Percentiles rank a stretch among this genome's conserved stretches.
phyloP scores from a whole-genome alignment of 1,140 invertebrate genomes.

The Bacillus rossius region DNA sequence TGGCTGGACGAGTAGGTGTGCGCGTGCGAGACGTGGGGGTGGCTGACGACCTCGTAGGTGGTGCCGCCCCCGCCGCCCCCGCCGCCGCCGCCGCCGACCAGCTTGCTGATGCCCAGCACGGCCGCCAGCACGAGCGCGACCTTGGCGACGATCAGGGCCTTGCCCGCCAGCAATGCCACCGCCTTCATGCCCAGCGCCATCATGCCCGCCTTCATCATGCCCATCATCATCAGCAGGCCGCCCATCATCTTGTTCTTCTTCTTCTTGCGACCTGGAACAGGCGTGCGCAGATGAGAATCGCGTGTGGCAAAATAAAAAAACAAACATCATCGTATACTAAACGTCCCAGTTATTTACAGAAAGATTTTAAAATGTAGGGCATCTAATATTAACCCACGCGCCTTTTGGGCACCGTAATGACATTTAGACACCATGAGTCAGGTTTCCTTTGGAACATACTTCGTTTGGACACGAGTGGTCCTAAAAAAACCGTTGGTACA shows the following conservation, averaged over 20 bases:
- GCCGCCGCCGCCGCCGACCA: conserved; percentile 50
- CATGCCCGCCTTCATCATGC: conserved; percentile 61
- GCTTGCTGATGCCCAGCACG: conserved; percentile 69
- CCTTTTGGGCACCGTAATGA: no score
- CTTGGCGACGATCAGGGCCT: conserved; percentile 68
- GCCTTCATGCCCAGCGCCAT: conserved; percentile 67
- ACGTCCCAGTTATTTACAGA: no score
- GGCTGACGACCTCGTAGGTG: conserved; percentile 80
- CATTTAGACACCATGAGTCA: no score
- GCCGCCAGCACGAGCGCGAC: conserved; percentile 68
- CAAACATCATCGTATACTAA: no score
- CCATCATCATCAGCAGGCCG: conserved; percentile 52
- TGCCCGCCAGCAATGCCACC: conserved; percentile 64
- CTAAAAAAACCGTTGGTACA: no score
- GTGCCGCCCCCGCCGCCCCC: conserved; percentile 51
- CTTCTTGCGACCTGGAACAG: conserved; percentile 48
- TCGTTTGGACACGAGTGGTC: no score
- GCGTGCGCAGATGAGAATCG: no score
- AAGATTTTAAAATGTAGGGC: no score
- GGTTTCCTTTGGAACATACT: no score
- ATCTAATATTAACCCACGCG: no score
- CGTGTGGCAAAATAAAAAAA: no score
- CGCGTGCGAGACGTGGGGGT: conserved; percentile 67
- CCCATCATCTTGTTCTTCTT: conserved; percentile 43
- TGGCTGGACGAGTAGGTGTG: conserved; percentile 65